Evolutionary conservation across 2,888 invertebrate species (phyloP).

Genomic region (Pterostichus madidus): DNA sequence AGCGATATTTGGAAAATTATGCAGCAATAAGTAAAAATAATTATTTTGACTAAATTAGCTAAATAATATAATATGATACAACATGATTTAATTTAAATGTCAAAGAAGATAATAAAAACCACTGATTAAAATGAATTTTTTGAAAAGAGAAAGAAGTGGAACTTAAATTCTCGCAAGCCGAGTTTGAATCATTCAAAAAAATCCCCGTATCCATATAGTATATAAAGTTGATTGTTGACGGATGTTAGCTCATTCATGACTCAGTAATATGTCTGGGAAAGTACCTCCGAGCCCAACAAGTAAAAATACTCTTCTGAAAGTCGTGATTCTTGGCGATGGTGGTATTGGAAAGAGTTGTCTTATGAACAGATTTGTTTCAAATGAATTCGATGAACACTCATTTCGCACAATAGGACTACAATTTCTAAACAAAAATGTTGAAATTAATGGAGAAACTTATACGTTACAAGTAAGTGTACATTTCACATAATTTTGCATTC

Average conservation of each 20-base stretch:
- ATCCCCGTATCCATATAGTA: slow-evolving; percentile 27
- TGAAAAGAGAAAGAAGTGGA: background rate
- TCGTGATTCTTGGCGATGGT: slow-evolving; percentile 95
- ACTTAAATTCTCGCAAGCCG: background rate
- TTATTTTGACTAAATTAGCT: too few relatives aligned
- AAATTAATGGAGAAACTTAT: slow-evolving; percentile 90
- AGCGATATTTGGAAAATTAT: too few relatives aligned
- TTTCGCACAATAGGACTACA: slow-evolving; percentile 98
- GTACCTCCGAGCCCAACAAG: slow-evolving; percentile 75
- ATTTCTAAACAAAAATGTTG: slow-evolving; percentile 95
- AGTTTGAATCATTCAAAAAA: slow-evolving; percentile 44
- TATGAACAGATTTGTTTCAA: slow-evolving; percentile 96
- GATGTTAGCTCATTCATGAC: slow-evolving; percentile 22
- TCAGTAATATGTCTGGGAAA: slow-evolving; percentile 70
- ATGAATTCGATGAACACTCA: slow-evolving; percentile 95
- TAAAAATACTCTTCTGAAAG: slow-evolving; percentile 88
- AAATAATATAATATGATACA: too few relatives aligned
- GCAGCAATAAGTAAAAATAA: too few relatives aligned
- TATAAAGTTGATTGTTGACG: slow-evolving; percentile 17
- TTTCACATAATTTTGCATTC: slow-evolving; percentile 5
- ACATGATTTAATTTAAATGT: too few relatives aligned
- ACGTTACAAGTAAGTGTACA: slow-evolving; percentile 86
- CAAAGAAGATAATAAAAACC: too few relatives aligned
- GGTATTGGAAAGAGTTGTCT: slow-evolving; percentile 97
- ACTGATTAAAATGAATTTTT: too few relatives aligned